Percentiles rank a stretch among this genome's conserved stretches.
Conservation (phyloP, 2,797 vertebrate genomes). For the Morelia viridis region DNA sequence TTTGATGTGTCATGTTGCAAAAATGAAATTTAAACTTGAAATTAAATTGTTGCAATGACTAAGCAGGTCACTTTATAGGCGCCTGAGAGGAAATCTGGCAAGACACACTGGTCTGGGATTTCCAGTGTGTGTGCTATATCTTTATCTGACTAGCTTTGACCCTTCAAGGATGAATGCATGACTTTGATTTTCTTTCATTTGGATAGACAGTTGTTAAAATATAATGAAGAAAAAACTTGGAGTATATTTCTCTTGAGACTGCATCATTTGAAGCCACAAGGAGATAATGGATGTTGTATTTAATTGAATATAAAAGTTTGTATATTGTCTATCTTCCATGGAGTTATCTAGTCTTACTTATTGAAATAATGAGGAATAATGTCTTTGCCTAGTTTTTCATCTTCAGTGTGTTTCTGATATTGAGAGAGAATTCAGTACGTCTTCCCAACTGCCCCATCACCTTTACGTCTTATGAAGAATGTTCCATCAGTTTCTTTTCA, state of each 20-base stretch:
- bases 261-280: not conserved
- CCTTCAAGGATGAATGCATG: not conserved
- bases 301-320: not conserved
- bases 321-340: not conserved
- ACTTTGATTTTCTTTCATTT: not conserved
- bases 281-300: not conserved
- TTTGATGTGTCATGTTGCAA: constrained; percentile 3
- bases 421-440: not conserved
- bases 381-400: not conserved
- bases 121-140: not conserved
- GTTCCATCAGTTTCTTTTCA: no score
- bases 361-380: not conserved
- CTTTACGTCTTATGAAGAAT: not conserved
- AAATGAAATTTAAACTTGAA: constrained; percentile 32
- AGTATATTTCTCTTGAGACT: not conserved
- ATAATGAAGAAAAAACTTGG: not conserved
- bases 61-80: constrained; percentile 22
- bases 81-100: constrained; percentile 17
- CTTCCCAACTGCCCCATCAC: not conserved
- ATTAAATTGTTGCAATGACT: constrained; percentile 26
- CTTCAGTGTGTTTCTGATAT: not conserved
- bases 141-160: not conserved
- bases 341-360: not conserved
- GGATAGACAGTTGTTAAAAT: not conserved
- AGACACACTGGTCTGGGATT: constrained; percentile 12